These are phyloP conservation scores for Scolopax mira DNA, from an alignment of 2,113 vertebrate species.

Conservation along the genomic window DNA sequence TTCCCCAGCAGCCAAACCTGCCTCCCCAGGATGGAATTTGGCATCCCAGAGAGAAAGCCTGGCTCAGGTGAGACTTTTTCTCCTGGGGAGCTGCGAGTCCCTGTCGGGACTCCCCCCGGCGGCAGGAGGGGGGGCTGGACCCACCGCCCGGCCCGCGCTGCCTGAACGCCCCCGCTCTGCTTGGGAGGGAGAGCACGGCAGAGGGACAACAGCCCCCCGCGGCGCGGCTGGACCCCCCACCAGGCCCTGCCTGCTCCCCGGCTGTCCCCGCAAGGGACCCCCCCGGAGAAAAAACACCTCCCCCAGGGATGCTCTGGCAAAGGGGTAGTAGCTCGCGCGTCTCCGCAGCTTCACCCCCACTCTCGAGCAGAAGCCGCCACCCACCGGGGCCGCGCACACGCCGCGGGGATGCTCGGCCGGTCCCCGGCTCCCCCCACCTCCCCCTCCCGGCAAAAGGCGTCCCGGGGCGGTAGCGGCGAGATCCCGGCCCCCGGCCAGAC, in stretches of 20 bases:
- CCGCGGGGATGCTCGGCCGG: background rate
- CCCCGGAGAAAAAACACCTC: background rate
- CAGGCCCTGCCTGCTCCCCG: too few species aligned
- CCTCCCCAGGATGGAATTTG: background rate
- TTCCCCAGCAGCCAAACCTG: background rate
- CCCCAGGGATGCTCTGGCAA: background rate
- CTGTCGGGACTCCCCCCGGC: background rate
- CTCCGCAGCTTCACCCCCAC: background rate
- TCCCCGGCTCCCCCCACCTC: too few species aligned
- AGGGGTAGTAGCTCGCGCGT: background rate
- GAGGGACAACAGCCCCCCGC: too few species aligned
- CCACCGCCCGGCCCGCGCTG: background rate
- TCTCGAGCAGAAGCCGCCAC: background rate
- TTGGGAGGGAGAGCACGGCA: background rate
- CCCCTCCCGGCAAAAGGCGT: too few species aligned
- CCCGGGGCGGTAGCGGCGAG: background rate
- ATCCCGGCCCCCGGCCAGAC: background rate
- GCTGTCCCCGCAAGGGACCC: background rate
- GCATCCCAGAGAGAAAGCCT: too few species aligned
- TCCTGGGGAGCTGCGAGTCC: background rate
- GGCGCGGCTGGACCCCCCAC: too few species aligned
- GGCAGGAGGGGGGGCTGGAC: background rate
- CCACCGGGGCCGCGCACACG: background rate
- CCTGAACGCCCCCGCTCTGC: background rate
- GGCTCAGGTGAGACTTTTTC: fast-evolving